Evolutionary conservation across 1,140 invertebrate genomes (phyloP), one percentile per base, ranked within the genome.

Genomic region (Heliconius hewitsoni): DNA sequence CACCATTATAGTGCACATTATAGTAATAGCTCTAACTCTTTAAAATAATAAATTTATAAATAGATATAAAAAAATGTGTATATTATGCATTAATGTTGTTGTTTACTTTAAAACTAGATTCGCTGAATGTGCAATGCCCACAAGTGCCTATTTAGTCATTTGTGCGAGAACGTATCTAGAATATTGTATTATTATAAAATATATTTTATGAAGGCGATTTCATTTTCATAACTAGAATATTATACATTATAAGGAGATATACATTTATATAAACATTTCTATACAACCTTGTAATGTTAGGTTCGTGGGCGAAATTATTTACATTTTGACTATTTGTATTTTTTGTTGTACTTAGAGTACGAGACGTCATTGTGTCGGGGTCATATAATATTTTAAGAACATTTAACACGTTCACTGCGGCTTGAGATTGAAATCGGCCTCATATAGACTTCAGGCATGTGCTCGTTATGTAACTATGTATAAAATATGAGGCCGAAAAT

Each of bases 111-210:
- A 66, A 66, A 66, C 60, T 66, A 30, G 60, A 66, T 11, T 16
- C 60, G 60, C 60, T 66, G 60, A 66, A 30, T 66, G 11, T 30
- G 27, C 23, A 27, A 1, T 66, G 60, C 9, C 27, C 27, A 60
- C 55, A 66, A 66, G 60, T 66, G 27, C 60, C 60, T 66, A 66
- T 66, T 66, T 66, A 30, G 60, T 66, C 60, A 66, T 66, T 66
- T 66, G 23, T 66, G n/a, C 55, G 1, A 0, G 55, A 57, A 57
- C 55, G 60, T 66, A 66, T 66, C 60, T 66, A 27, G 60, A 66
- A 66, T 66, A 66, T 30, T 66, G 27, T 66, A 27, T 30, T 66
- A 66, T 27, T 66, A 30, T 66, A 66, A 27, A 66, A 66, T 6
- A 30, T 11, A 66, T 30, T 13, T 30, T 13, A 66, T 66, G 27